Conservation (phyloP, 2,888 invertebrate genomes). For the Calephelis perditalis region DNA sequence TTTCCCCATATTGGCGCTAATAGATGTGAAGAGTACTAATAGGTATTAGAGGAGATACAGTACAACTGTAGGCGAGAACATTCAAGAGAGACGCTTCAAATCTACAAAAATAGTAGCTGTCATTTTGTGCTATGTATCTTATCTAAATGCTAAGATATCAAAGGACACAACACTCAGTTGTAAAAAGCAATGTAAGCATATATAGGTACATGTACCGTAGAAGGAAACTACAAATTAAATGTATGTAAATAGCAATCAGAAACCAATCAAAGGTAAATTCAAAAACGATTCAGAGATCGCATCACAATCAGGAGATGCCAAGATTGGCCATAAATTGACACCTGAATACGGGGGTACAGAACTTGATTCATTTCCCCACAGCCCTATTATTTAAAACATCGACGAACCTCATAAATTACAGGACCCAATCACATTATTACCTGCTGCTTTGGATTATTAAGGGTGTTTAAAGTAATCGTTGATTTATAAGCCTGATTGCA, state of each 20-base stretch:
- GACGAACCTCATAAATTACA: conserved; percentile 18
- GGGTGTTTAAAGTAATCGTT: conserved; percentile 32
- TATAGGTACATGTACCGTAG: not conserved
- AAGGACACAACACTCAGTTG: too few species aligned
- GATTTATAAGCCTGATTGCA: conserved; percentile 29
- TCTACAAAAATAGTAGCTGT: too few species aligned
- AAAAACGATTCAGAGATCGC: conserved; percentile 1
- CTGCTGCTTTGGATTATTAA: conserved; percentile 29
- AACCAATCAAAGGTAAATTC: conserved; percentile 4
- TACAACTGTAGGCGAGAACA: too few species aligned
- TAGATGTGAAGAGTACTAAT: too few species aligned
- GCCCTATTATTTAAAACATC: conserved; percentile 18
- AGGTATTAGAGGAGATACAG: too few species aligned
- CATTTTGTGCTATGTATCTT: too few species aligned
- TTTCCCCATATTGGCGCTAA: too few species aligned
- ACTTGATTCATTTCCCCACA: conserved; percentile 10
- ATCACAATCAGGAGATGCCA: conserved; percentile 5
- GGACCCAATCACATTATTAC: conserved; percentile 29
- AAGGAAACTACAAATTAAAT: conserved; percentile 2
- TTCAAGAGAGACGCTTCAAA: too few species aligned
- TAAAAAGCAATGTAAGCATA: too few species aligned
- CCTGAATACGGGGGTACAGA: conserved; percentile 24
- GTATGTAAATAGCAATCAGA: conserved; percentile 12
- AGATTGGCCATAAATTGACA: conserved; percentile 33
- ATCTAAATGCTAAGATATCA: too few species aligned